Conservation (phyloP, 2,113 vertebrate genomes). For the Ictalurus punctatus region DNA sequence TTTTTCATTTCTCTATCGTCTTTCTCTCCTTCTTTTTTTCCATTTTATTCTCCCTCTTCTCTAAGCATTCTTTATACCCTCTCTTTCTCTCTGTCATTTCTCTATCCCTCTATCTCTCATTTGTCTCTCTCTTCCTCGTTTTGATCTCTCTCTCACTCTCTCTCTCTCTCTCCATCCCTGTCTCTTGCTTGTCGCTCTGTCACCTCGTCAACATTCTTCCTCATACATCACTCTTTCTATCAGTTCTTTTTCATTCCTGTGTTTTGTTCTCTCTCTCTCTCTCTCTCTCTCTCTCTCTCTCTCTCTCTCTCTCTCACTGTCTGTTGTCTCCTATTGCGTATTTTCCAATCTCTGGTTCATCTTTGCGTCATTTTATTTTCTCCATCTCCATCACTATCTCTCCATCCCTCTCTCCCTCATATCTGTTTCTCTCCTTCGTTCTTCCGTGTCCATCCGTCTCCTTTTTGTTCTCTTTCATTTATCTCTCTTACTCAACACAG, state of each 20-base stretch:
- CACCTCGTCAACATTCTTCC: slow-evolving; percentile 50
- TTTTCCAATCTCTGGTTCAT: slow-evolving; percentile 12
- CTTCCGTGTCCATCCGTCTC: neutral
- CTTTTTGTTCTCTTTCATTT: neutral
- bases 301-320: slow-evolving; percentile 44
- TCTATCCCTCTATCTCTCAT: neutral
- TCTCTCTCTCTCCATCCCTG: slow-evolving; percentile 35
- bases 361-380: neutral
- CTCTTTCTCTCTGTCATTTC: neutral
- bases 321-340: neutral
- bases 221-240: slow-evolving; percentile 45
- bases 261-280: neutral
- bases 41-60: neutral
- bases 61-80: too few relatives aligned
- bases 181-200: slow-evolving; percentile 25
- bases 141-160: slow-evolving; percentile 4
- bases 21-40: neutral
- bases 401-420: neutral
- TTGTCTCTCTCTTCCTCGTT: neutral
- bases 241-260: slow-evolving; percentile 29
- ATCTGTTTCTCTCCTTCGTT: slow-evolving; percentile 8
- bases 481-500: neutral
- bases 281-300: slow-evolving; percentile 47
- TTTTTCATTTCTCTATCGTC: neutral
- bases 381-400: neutral